Evolutionary conservation across 1,140 invertebrate genomes (phyloP).

Genomic region (Rhagoletis zephyria): DNA sequence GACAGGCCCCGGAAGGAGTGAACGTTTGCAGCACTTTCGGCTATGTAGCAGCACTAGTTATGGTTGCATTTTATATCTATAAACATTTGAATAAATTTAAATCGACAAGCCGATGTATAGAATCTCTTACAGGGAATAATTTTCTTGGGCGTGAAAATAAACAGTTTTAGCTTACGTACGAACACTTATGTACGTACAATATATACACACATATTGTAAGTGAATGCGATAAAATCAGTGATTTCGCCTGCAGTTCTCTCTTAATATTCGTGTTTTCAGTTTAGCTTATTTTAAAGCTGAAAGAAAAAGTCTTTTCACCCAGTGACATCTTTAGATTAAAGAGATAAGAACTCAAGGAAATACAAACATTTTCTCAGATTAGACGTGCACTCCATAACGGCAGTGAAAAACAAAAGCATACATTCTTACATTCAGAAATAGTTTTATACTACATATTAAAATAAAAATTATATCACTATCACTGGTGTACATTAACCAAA

Average conservation of each 20-base stretch:
- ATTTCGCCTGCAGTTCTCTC: neutral
- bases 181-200: neutral
- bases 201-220: neutral
- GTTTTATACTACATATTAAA: too few species aligned
- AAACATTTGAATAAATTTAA: conserved; percentile 16
- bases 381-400: too few species aligned
- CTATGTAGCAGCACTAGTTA: neutral
- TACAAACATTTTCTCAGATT: neutral
- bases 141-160: neutral
- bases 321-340: conserved; percentile 31
- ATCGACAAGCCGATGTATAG: neutral
- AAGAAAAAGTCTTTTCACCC: conserved; percentile 9
- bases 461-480: too few species aligned
- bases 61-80: neutral
- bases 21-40: neutral
- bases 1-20: neutral
- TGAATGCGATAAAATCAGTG: conserved; percentile 9
- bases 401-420: too few species aligned
- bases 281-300: neutral
- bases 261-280: neutral
- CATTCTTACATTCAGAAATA: too few species aligned
- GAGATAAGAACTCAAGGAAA: conserved; percentile 45
- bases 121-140: neutral
- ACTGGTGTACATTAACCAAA: too few species aligned
- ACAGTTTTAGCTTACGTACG: neutral